Evolutionary conservation across 1,140 invertebrate genomes (phyloP), one percentile per base, ranked within the genome.

Genomic region (Zaprionus kolodkinae): DNA sequence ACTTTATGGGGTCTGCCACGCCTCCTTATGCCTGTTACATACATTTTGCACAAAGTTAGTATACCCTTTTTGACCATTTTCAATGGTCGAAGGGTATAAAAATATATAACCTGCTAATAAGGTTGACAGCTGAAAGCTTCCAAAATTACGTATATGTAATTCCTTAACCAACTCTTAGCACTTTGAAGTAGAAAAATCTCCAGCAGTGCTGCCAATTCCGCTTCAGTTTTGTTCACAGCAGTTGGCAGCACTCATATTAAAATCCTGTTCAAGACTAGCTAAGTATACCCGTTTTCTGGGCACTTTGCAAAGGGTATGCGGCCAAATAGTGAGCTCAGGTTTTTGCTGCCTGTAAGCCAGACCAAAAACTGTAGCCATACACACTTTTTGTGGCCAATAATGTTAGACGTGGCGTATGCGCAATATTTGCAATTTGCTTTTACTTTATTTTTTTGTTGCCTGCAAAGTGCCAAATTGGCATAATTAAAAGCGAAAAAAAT

Each of bases 401-500:
- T 69, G 36, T 48, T 62, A 13, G 15, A 33, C 60, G 57, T 63
- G 72, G 33, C 78, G 78, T 65, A 80, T 81, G 72, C 11, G 72
- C 69, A 62, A 81, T 76, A 76, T 81, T 72, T 59, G 45, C 21
- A 43, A 40, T 67, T 33, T 45, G 2, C n/a, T 21, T 21, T 21
- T 21, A 21, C 21, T 21, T 21, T 57, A 38, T 55, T 77, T 66
- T 77, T 67, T 70, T 45, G 61, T 66, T 78, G 69, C 13, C 52
- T 9, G 60, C 30, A 27, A 50, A 63, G 30, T 35, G 61, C 45
- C 35, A 84, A 84, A 84, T 84, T 84, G 72, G 81, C 81, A 68
- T 79, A 84, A 84, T 84, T 84, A 79, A 76, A 67, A 25, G 21
- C 38, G 21, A 79, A 45, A 84, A 21, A 21, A 21, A 84, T 79